Evolutionary conservation across 2,797 vertebrate species (phyloP), one percentile per base, ranked within the genome.

Genomic region (Acanthurus leucopareius): DNA sequence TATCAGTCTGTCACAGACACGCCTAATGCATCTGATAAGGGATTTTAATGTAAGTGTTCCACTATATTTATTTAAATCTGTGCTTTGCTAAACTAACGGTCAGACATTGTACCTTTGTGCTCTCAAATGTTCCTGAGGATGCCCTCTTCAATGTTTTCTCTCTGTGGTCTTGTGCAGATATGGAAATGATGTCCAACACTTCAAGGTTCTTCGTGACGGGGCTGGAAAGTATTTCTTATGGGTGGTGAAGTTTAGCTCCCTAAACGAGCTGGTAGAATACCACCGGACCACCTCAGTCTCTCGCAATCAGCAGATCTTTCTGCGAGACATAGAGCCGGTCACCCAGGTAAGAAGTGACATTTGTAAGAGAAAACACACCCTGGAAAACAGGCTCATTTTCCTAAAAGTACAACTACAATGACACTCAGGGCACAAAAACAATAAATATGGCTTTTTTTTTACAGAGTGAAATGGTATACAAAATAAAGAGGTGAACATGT

Each of bases 171-270:
- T 28, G 32, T 56, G 14, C 93, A 99, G 97, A 94, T 99, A 99
- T 84, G 98, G 98, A 77, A 99, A 98, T 49, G 98, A 99, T 15
- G 98, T 99, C 60, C 98, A 99, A 92, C 98, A 99, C 92, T 99
- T 99, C 94, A 99, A 99, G 89, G 98, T 99, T 90, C 96, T 99
- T 81, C 97, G 98, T 62, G 98, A 99, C 0, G 98, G 98, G 0
- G 98, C 98, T 22, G 98, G 98, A 47, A 99, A 99, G 90, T 99
- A 99, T 80, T 99, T 99, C 93, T 96, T 99, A 67, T 99, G 98
- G 98, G 98, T 99, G 94, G 98, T 99, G 88, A 99, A 99, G 94
- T 99, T 99, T 91, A 99, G 97, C 93, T 99, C 98, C 60, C 95
- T 99, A 90, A 99, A 99, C 72, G 98, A 99, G 94, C 95, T 99